Conservation (phyloP, 2,797 vertebrate genomes). For the Leuciscus waleckii region DNA sequence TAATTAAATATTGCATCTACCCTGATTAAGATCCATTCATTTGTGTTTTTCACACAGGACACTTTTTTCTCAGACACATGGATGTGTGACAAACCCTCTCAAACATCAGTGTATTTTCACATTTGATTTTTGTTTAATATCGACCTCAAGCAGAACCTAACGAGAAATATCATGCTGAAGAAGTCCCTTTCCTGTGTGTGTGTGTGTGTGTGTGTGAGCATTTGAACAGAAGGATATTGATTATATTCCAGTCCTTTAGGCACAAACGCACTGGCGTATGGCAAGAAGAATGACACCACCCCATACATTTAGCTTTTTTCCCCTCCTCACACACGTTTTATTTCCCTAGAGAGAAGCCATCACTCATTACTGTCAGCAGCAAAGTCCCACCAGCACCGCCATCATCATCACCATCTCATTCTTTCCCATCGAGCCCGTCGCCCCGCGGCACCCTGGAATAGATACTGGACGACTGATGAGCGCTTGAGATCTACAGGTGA, state of each 20-base stretch:
- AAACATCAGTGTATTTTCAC: neutral
- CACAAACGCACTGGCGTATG: slow-evolving; percentile 39
- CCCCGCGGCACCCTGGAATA: slow-evolving; percentile 33
- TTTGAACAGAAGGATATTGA: slow-evolving; percentile 41
- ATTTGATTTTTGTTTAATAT: slow-evolving; percentile 24
- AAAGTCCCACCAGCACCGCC: slow-evolving; percentile 29
- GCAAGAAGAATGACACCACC: slow-evolving; percentile 43
- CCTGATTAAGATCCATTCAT: neutral
- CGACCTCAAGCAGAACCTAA: neutral
- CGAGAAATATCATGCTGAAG: neutral
- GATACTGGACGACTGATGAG: slow-evolving; percentile 23
- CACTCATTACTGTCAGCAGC: slow-evolving; percentile 51
- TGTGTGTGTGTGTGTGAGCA: neutral
- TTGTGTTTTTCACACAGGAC: neutral
- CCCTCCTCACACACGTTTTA: slow-evolving; percentile 15
- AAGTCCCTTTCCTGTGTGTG: neutral
- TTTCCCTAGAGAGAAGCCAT: slow-evolving; percentile 53
- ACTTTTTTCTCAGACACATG: neutral
- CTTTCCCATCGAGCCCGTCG: slow-evolving; percentile 12
- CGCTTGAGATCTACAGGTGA: slow-evolving; percentile 16
- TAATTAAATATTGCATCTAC: neutral
- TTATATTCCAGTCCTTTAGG: slow-evolving; percentile 35
- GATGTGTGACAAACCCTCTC: neutral
- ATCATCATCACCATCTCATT: slow-evolving; percentile 32
- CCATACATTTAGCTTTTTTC: slow-evolving; percentile 6